phyloP scores from a whole-genome alignment of 2,113 vertebrate species.

The Donacobius atricapilla region DNA sequence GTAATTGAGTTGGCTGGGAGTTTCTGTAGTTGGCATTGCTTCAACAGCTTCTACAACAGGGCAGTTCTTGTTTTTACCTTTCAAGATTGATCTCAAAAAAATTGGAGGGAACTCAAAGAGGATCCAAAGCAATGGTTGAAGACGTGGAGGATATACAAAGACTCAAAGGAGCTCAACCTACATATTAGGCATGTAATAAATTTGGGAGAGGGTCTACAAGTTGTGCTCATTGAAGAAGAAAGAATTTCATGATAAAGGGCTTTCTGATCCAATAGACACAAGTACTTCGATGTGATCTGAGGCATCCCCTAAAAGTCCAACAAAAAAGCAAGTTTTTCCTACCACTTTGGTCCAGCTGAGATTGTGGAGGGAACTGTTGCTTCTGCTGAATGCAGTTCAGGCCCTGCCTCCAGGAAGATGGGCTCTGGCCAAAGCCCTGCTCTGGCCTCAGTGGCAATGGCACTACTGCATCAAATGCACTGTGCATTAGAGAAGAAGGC shows the following conservation, averaged over 20 bases:
- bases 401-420: neutral
- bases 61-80: neutral
- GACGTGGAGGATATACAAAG: neutral
- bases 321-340: neutral
- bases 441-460: neutral
- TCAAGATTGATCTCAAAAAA: neutral
- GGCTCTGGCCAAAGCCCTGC: neutral
- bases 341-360: neutral
- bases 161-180: neutral
- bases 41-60: neutral
- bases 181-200: neutral
- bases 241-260: neutral
- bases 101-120: neutral
- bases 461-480: neutral
- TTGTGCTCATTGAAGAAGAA: neutral
- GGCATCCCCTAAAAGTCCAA: neutral
- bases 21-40: neutral
- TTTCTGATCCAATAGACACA: neutral
- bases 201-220: neutral
- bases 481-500: neutral
- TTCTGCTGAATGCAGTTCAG: neutral
- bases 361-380: neutral
- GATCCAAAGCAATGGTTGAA: neutral
- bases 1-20: neutral
- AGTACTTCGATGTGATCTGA: neutral